Base-by-base conservation (phyloP, 2,888 invertebrate species). In the Drosophila anceps region DNA sequence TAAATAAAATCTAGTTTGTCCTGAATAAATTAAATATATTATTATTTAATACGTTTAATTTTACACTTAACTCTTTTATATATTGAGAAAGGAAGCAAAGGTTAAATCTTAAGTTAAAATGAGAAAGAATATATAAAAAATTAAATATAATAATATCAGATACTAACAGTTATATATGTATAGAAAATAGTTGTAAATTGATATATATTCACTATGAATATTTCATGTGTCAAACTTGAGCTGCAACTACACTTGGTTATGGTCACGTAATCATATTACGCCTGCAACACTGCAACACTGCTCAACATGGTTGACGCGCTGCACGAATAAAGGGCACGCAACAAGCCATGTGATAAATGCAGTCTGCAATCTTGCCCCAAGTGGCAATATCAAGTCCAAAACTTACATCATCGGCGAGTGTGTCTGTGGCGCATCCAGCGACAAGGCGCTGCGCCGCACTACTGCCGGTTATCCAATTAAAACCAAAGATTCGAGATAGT, bases 401-500 rank as follows among this genome's bases (percentile, higher is more conserved):
- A 65, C 86, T 90, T 88, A 82, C 85, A 82, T 84, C 79, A 89
- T 71, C 76, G 35, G 51, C 58, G 31, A 1, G 13, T 33, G 55
- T 67, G 81, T 67, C 35, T 35, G 54, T 7, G 61, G 51, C 48
- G 54, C 63, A 66, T 63, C 58, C 57, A 61, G 69, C 66, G 61
- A 8, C 55, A 7, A 55, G 33, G n/a, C 57, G 33, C 64, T n/a
- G 33, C 50, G 29, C 18, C 31, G 50, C 67, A n/a, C n/a, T 66
- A 67, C 73, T 84, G 90, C 85, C 82, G 90, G 90, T 82, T 89
- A 85, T 85, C 88, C 84, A 90, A 84, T 84, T 90, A 90, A 84
- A 84, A 82, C 74, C 86, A 68, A 79, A 84, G 84, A 84, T 84
- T 85, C 82, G 90, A 88, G 90, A 90, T 84, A 74, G 79, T 82